These are phyloP conservation scores for Craterocephalus amniculus DNA, from an alignment of 2,797 vertebrate species.

Conservation along the genomic window DNA sequence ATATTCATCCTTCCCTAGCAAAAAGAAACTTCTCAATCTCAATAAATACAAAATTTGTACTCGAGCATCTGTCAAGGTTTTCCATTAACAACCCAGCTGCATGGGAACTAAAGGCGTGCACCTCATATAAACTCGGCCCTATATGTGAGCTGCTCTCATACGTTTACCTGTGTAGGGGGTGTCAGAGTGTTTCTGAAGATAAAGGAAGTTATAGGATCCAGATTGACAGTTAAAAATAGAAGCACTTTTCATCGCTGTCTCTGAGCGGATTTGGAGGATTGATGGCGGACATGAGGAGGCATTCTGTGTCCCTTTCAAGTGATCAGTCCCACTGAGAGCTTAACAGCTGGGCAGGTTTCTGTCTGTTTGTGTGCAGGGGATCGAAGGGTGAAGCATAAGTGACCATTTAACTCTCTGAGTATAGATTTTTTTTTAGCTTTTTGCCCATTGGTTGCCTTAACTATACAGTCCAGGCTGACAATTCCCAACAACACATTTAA, in stretches of 20 bases:
- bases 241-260: slow-evolving; percentile 26
- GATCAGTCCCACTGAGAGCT: slow-evolving; percentile 32
- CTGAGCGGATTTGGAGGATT: slow-evolving; percentile 35
- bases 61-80: neutral
- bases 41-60: neutral
- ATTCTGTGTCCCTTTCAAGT: slow-evolving; percentile 55
- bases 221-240: slow-evolving; percentile 29
- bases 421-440: neutral
- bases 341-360: slow-evolving; percentile 36
- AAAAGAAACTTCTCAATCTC: neutral
- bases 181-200: slow-evolving; percentile 43
- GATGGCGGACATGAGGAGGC: slow-evolving; percentile 44
- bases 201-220: slow-evolving; percentile 54
- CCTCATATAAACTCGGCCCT: no score
- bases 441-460: neutral
- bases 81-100: no score
- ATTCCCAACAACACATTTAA: neutral
- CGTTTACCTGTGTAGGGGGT: slow-evolving; percentile 5
- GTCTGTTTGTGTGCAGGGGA: slow-evolving; percentile 19
- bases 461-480: neutral
- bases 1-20: no score
- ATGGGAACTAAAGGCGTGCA: no score
- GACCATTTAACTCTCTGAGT: slow-evolving; percentile 8
- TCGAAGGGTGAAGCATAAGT: neutral
- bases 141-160: neutral